Evolutionary conservation across 2,797 vertebrate genomes (phyloP).

Genomic region (Hipposideros larvatus): DNA sequence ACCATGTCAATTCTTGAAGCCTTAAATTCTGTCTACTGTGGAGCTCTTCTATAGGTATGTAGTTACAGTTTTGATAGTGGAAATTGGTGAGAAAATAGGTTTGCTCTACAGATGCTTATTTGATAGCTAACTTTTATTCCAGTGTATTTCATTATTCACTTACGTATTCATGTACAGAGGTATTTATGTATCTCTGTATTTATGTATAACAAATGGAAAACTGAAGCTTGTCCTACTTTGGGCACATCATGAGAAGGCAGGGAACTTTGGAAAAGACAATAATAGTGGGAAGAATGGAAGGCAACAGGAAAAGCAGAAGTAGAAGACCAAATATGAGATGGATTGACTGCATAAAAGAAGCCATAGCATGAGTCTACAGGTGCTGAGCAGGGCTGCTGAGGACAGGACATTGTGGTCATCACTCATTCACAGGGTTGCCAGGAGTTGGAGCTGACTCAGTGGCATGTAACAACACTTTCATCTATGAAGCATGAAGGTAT

Average conservation of each 20-base stretch:
- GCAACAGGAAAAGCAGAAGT: neutral
- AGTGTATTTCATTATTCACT: neutral
- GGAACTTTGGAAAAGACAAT: neutral
- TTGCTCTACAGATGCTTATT: neutral
- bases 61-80: slow-evolving; percentile 19
- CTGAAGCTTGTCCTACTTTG: neutral
- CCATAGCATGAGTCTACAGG: neutral
- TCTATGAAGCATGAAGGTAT: neutral
- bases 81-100: slow-evolving; percentile 19
- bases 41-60: neutral
- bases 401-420: neutral
- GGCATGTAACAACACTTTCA: neutral
- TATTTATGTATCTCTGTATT: neutral
- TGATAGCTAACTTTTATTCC: neutral
- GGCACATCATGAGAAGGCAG: neutral
- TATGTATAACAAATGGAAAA: neutral
- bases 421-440: neutral
- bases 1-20: neutral
- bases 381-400: too few relatives aligned
- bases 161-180: neutral
- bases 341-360: neutral
- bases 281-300: neutral
- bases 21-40: neutral
- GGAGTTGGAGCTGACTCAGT: neutral
- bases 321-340: neutral